Conservation (phyloP, 1,140 invertebrate genomes). For the Trinorchestia longiramus region DNA sequence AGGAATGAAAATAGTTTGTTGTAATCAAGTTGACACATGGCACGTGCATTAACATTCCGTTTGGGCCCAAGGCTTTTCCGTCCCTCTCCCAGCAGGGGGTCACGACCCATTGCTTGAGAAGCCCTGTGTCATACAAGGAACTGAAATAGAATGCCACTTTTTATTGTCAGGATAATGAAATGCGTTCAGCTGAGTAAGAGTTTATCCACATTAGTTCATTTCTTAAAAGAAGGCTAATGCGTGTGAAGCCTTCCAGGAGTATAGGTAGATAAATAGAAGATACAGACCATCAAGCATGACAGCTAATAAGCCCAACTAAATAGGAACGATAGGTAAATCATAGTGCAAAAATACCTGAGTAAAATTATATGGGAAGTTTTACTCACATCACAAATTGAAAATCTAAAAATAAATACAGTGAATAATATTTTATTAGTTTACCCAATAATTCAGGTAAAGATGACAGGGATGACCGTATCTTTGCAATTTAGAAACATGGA, state of each 20-base stretch:
- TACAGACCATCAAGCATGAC: background rate
- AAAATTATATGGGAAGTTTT: background rate
- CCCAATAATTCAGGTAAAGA: background rate
- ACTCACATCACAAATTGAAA: background rate
- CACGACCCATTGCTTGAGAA: too few species aligned
- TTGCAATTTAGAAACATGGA: background rate
- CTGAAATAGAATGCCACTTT: background rate
- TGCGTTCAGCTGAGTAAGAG: background rate
- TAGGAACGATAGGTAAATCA: background rate
- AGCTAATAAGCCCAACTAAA: background rate
- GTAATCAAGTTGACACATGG: too few species aligned
- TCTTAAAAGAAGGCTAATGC: background rate
- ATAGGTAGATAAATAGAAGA: background rate
- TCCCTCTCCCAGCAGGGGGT: too few species aligned
- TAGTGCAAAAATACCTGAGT: background rate
- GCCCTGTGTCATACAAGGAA: too few species aligned
- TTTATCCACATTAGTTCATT: constrained; percentile 1
- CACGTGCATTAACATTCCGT: too few species aligned
- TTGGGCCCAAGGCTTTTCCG: too few species aligned
- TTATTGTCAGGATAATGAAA: background rate
- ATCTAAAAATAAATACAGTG: background rate
- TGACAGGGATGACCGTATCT: background rate
- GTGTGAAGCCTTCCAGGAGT: background rate
- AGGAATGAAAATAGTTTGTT: too few species aligned
- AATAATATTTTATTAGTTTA: background rate